Base-by-base conservation (phyloP, 2,113 vertebrate species). In the Corythaeola cristata region DNA sequence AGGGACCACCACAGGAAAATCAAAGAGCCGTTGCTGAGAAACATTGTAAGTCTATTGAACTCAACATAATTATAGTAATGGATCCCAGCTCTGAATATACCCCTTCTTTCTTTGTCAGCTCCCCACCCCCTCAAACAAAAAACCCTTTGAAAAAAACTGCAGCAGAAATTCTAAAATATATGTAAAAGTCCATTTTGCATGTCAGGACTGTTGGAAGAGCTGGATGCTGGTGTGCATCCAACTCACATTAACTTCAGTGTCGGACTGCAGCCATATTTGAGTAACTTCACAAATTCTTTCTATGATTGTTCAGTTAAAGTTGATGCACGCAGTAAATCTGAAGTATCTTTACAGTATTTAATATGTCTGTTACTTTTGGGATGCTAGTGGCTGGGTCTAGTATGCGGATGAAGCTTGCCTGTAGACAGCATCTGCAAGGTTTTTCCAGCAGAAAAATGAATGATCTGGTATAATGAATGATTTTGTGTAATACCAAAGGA, bases 261-360 rank as follows among this genome's bases (percentile, higher is more conserved):
- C 2, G 0, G 66, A 28, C 60, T 67, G 59, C 49, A 59, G 44
- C 30, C 37, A 10, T 20, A 37, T 58, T 37, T 0, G 1, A 37
- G 50, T n/a, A 77, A 59, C 50, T 75, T 86, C 1, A 0, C 13
- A 62, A 66, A 47, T 50, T 28, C 35, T 83, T 67, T 75, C 55
- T 78, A 7, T 15, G 55, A 47, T 27, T 75, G 50, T 52, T 50
- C 81, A 78, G 37, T 47, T 62, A 33, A 50, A 52, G 39, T 7
- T 44, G 32, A 33, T 9, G 3, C 6, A 33, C n/a, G 32, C 56
- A 60, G 39, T 45, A 69, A 56, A 60, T 41, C 55, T 83, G 28
- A 27, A 30, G 58, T 28, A 27, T 22, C 45, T 44, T 30, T 28
- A 14, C n/a, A 35, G 24, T 27, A 15, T 71, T 69, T 74, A 28